Evolutionary conservation across 1,140 invertebrate genomes (phyloP).

Genomic region (Oreohelix idahoensis): DNA sequence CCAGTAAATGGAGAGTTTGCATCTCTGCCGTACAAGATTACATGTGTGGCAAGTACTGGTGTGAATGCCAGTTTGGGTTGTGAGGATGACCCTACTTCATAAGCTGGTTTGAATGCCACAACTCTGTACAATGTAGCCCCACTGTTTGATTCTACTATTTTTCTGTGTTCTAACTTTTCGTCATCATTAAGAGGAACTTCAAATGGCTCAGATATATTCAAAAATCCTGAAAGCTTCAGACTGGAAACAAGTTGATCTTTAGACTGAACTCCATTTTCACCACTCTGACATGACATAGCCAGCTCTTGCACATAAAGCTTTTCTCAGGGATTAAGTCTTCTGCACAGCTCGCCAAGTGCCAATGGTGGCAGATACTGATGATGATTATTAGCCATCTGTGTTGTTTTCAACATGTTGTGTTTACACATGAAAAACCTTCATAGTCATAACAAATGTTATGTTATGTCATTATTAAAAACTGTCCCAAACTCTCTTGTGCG

Average conservation of each 20-base stretch:
- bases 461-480: no score
- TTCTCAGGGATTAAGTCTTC: slow-evolving; percentile 72
- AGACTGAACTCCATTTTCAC: slow-evolving; percentile 54
- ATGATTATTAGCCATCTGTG: no score
- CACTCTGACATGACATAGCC: slow-evolving; percentile 40
- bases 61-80: slow-evolving; percentile 75
- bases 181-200: slow-evolving; percentile 51
- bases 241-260: slow-evolving; percentile 60
- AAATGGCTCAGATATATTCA: slow-evolving; percentile 63
- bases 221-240: slow-evolving; percentile 74
- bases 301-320: slow-evolving; percentile 66
- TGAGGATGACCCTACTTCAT: slow-evolving; percentile 78
- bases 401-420: no score
- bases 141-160: slow-evolving; percentile 37
- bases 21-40: no score
- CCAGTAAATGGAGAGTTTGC: no score
- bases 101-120: slow-evolving; percentile 72
- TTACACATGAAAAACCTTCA: no score
- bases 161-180: slow-evolving; percentile 43
- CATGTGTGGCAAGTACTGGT: no score
- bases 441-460: no score
- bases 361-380: no score
- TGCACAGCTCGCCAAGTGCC: slow-evolving; percentile 72
- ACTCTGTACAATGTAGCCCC: slow-evolving; percentile 55
- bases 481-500: no score